Percentiles rank a stretch among this genome's conserved stretches.
These are phyloP conservation scores for Rhabdophis nuchalis DNA, from an alignment of 2,797 vertebrate species.

Conservation along the genomic window DNA sequence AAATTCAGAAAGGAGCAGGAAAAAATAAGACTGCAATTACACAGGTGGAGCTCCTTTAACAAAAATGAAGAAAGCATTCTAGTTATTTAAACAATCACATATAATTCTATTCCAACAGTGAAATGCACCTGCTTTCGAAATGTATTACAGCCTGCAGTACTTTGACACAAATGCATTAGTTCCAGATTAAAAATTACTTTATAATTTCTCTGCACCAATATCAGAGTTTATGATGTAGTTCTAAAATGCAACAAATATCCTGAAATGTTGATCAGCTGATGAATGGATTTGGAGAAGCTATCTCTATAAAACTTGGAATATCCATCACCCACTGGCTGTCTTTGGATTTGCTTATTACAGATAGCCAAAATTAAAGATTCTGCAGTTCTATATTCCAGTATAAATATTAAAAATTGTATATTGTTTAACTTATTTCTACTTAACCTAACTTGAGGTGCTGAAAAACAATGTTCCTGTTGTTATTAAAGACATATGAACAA, in stretches of 20 bases:
- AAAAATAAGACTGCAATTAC: not conserved
- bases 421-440: not conserved
- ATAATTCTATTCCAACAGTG: not conserved
- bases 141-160: not conserved
- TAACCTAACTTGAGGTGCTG: not conserved
- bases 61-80: not conserved
- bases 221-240: not conserved
- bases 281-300: not conserved
- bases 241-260: not conserved
- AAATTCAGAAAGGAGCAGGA: constrained; percentile 20
- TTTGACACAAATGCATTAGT: not conserved
- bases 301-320: not conserved
- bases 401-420: not conserved
- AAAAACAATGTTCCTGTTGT: not conserved
- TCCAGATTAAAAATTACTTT: not conserved
- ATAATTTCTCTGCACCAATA: not conserved
- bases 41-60: not conserved
- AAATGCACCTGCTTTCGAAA: not conserved
- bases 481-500: not conserved
- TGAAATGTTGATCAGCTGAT: not conserved
- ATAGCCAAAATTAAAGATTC: not conserved
- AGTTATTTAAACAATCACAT: not conserved
- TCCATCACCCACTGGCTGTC: not conserved
- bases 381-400: not conserved
- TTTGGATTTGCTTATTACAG: not conserved